These are phyloP conservation scores for Tokudaia muenninki DNA, from an alignment of 2,797 vertebrate species.

Conservation along the genomic window DNA sequence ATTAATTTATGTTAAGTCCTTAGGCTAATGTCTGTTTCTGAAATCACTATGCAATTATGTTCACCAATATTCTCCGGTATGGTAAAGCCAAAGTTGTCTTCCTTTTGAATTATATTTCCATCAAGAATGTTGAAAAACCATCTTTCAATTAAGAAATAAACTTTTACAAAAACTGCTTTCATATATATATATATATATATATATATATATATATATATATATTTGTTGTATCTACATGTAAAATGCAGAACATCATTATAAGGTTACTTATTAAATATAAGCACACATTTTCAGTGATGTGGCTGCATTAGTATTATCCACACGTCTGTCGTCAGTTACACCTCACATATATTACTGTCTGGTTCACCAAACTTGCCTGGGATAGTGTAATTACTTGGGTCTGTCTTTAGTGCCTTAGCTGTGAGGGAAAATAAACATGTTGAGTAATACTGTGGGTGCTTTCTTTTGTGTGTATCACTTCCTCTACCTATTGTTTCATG, in stretches of 20 bases:
- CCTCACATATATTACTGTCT: background rate
- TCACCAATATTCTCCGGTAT: background rate
- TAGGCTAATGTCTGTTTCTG: background rate
- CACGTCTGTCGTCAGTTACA: background rate
- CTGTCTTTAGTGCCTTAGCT: background rate
- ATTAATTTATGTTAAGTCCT: conserved; percentile 54
- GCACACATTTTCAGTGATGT: background rate
- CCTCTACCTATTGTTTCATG: background rate
- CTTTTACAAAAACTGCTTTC: background rate
- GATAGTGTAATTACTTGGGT: background rate
- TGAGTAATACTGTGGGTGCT: background rate
- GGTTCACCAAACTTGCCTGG: background rate
- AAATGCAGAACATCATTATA: background rate
- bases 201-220: background rate
- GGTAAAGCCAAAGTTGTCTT: background rate
- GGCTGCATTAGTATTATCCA: background rate
- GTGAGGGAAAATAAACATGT: background rate
- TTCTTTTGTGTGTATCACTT: background rate
- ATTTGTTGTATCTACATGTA: background rate
- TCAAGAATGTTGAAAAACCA: background rate
- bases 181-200: background rate
- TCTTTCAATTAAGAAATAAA: conserved; percentile 47
- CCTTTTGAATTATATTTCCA: background rate
- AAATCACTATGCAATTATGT: background rate
- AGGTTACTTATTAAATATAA: background rate